phyloP scores from a whole-genome alignment of 2,888 invertebrate genomes.

The Neelides folsomi region DNA sequence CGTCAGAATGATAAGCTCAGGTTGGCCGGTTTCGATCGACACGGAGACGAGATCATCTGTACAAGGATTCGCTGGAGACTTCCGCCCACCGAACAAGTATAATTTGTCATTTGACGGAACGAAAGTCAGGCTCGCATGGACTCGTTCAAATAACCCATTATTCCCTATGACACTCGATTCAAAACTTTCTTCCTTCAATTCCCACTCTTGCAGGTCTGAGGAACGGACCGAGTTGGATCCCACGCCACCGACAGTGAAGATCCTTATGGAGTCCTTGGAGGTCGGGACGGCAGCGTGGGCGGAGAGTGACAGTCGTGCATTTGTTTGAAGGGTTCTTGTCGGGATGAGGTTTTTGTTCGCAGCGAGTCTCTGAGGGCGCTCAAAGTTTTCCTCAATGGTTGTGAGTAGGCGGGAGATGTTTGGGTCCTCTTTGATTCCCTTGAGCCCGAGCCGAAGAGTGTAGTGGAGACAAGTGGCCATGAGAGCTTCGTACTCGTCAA shows the following conservation, averaged over 20 bases:
- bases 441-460: slow-evolving; percentile 21
- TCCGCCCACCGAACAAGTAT: slow-evolving; percentile 29
- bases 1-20: background rate
- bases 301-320: too few relatives aligned
- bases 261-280: background rate
- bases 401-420: slow-evolving; percentile 4
- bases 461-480: slow-evolving; percentile 30
- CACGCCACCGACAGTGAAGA: background rate
- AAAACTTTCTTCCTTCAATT: too few relatives aligned
- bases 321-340: too few relatives aligned
- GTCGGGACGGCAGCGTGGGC: background rate
- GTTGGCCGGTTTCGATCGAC: background rate
- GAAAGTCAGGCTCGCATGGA: slow-evolving; percentile 12
- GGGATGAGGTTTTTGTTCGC: too few relatives aligned
- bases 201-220: too few relatives aligned
- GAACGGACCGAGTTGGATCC: too few relatives aligned
- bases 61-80: slow-evolving; percentile 23
- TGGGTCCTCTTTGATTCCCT: slow-evolving; percentile 12
- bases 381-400: background rate
- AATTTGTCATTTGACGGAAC: slow-evolving; percentile 15
- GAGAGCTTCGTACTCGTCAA: slow-evolving; percentile 30
- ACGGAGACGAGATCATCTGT: slow-evolving; percentile 12
- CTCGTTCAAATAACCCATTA: slow-evolving; percentile 10
- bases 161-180: too few relatives aligned
- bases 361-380: too few relatives aligned